phyloP scores from a whole-genome alignment of 2,888 invertebrate genomes.

The Zele albiditarsus region DNA sequence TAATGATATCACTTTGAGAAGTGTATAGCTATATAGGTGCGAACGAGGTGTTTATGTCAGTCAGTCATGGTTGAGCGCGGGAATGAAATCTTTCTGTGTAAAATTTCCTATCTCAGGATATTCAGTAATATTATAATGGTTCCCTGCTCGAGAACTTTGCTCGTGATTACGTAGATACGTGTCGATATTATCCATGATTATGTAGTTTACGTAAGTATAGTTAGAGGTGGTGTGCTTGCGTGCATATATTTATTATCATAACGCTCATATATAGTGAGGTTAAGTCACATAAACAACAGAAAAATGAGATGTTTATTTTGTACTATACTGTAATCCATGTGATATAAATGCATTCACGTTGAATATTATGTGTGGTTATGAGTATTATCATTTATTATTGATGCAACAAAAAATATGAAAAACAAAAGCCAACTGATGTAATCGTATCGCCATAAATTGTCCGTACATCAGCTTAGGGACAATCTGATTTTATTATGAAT shows the following conservation, averaged over 20 bases:
- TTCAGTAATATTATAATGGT: conserved; percentile 24
- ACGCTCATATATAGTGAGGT: background rate
- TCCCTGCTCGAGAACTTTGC: conserved; percentile 6
- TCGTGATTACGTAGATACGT: conserved; percentile 33
- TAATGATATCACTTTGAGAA: conserved; percentile 14
- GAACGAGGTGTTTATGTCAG: conserved; percentile 23
- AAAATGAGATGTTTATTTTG: no score
- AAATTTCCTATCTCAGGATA: conserved; percentile 17
- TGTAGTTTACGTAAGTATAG: conserved; percentile 20
- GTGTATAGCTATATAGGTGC: background rate
- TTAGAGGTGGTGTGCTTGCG: conserved; percentile 11
- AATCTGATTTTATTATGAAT: no score
- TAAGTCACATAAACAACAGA: background rate
- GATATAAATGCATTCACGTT: no score
- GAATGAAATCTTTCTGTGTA: conserved; percentile 24
- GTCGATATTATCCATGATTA: conserved; percentile 28
- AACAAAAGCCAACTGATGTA: no score
- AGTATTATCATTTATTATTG: no score
- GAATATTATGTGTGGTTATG: no score
- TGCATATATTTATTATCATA: conserved; percentile 16
- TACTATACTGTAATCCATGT: no score
- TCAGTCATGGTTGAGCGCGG: conserved; percentile 24
- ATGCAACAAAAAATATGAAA: no score
- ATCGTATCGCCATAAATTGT: no score
- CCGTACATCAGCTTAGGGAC: no score